phyloP scores from a whole-genome alignment of 2,797 vertebrate species.

The Ispidina lecontei region DNA sequence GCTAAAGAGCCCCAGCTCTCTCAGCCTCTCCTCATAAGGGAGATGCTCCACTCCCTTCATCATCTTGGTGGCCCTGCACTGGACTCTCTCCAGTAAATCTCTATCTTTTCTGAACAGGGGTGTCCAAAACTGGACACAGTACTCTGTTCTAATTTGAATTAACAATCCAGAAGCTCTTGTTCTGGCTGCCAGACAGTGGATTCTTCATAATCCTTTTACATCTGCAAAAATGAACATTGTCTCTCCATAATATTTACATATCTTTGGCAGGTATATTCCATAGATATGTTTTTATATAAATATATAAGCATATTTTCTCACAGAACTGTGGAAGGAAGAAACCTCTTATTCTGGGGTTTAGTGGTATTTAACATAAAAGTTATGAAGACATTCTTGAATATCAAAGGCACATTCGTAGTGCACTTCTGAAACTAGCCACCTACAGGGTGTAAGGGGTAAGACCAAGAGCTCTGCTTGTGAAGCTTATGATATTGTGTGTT shows the following conservation, averaged over 20 bases:
- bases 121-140: no score
- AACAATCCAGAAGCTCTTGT: not conserved
- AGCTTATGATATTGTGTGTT: not conserved
- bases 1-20: no score
- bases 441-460: not conserved
- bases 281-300: rapidly evolving
- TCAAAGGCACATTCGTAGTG: not conserved
- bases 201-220: not conserved
- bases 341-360: not conserved
- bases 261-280: not conserved
- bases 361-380: not conserved
- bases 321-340: not conserved
- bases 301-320: not conserved
- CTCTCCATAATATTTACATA: not conserved
- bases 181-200: not conserved
- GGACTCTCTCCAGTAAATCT: no score
- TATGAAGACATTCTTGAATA: not conserved
- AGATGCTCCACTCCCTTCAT: no score
- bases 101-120: no score
- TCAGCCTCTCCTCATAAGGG: no score
- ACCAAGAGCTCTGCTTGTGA: not conserved
- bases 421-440: not conserved
- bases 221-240: not conserved
- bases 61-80: no score
- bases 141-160: not conserved